A percentile compares a stretch with the other conserved stretches of the same genome.
These are phyloP conservation scores for Drosophila repleta DNA, from an alignment of 1,140 invertebrate genomes.

Conservation along the genomic window DNA sequence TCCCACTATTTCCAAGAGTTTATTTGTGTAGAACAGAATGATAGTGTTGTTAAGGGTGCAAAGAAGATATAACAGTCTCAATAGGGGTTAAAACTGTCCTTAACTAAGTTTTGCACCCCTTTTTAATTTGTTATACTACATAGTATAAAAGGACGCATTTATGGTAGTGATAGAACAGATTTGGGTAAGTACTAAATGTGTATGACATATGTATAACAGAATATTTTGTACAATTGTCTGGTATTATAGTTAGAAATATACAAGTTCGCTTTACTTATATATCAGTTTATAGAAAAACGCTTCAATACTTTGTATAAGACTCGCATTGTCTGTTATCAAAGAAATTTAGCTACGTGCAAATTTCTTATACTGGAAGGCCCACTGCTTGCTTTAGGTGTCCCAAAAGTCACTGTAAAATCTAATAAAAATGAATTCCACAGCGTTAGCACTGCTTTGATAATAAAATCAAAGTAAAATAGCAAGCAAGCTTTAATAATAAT, in stretches of 20 bases:
- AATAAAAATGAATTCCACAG: constrained; percentile 1
- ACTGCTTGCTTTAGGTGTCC: constrained; percentile 27
- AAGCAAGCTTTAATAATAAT: too few relatives aligned
- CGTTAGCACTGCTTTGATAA: neutral
- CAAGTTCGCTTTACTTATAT: neutral
- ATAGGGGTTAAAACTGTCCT: neutral
- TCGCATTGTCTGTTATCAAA: neutral
- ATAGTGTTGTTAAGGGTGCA: too few relatives aligned
- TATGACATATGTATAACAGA: neutral
- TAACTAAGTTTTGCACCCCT: too few relatives aligned
- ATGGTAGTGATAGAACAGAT: too few relatives aligned
- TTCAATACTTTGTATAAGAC: neutral
- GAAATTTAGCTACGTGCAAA: neutral
- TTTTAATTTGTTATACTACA: too few relatives aligned
- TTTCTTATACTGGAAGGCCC: neutral
- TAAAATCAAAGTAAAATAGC: neutral
- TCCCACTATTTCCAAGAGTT: neutral
- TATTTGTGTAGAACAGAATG: too few relatives aligned
- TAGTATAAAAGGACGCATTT: too few relatives aligned
- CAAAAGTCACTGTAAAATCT: constrained; percentile 24
- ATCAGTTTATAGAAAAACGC: neutral
- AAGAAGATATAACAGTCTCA: neutral
- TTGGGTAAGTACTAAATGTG: neutral
- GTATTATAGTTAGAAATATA: neutral
- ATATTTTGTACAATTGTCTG: neutral